Evolutionary conservation across 2,888 invertebrate species (phyloP), one percentile per base, ranked within the genome.

Genomic region (Microchrysa polita): DNA sequence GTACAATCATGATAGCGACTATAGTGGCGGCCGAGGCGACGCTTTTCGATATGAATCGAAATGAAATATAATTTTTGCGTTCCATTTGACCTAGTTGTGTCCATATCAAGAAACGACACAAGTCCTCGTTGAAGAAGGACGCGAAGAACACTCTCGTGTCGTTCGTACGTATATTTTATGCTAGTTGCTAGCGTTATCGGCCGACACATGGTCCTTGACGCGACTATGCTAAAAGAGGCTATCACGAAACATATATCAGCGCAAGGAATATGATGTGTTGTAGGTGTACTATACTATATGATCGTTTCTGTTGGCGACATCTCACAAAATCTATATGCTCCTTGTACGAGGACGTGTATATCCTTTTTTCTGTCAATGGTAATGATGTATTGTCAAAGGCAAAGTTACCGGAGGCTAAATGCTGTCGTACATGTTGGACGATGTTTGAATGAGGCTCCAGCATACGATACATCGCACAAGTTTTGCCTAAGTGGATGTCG

Each of bases 1-100:
- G 12, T 42, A 42, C 12, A 42, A 12, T n/a, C 48, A 10, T 48
- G 48, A 48, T 10, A 10, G 27, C 27, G 27, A 34, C 27, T 5
- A 48, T 48, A 10, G 12, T 10, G 12, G 12, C 14, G 48, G 16
- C 16, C 2, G 16, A 7, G 48, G 48, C 61, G 40, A n/a, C 23
- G 61, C 40, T 61, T 61, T 61, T 27, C 61, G 40, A 61, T 61
- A 61, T 61, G 40, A 61, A 61, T 61, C 23, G 12, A 40, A 61
- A 61, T 61, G 61, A 61, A 34, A 61, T 61, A 61, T 16, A 48
- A 48, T 48, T 48, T 48, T 48, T 48, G 48, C 48, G 48, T 48
- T 48, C 48, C 48, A 48, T 48, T 48, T 48, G 48, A 48, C 48
- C 48, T 48, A 48, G 48, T 5, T 48, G 48, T 48, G 48, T 48